Base-by-base conservation (phyloP, 1,140 invertebrate species). In the Ericerus pela region DNA sequence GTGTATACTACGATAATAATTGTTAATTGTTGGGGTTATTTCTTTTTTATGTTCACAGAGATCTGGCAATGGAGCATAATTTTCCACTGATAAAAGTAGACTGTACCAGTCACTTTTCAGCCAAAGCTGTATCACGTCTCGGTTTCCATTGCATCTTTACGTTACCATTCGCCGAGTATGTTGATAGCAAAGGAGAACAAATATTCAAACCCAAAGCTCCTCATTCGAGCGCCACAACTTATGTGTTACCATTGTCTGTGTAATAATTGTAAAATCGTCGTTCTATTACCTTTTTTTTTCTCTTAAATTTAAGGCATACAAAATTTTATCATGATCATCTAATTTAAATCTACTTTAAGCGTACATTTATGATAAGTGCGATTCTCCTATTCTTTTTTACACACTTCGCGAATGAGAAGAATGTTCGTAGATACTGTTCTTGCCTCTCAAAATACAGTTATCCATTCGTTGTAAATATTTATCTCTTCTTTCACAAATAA, bases 21-120 rank as follows among this genome's bases (percentile, higher is more conserved):
- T 43, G 41, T 43, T 8, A 22, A 43, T 43, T 10, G 10, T 16
- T 33, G 30, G n/a, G 8, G 30, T 16, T 36, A 30, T 18, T 55
- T 60, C 61, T 61, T 60, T 58, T 53, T 61, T 51, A 54, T 62
- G 61, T 58, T 77, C 76, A 20, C 70, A 82, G 80, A 61, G 74
- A 77, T 61, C 65, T 76, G 5, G 75, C 72, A 1, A 66, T 64
- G 52, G 68, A 76, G 54, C 64, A 70, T 51, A 72, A 71, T 1
- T 75, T 77, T 58, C 70, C 73, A 41, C 61, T 76, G 36, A 64
- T 75, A 14, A 68, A 75, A 37, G 74, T 74, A 1, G 75, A 80
- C 58, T 84, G 82, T 56, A 79, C 81, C 5, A 85, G 81, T 55
- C 70, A 75, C 47, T 85, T 76, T 64, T 84, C 83, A 6, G 81